Evolutionary conservation across 2,888 invertebrate species (phyloP).

Genomic region (Serrognathus titanus): DNA sequence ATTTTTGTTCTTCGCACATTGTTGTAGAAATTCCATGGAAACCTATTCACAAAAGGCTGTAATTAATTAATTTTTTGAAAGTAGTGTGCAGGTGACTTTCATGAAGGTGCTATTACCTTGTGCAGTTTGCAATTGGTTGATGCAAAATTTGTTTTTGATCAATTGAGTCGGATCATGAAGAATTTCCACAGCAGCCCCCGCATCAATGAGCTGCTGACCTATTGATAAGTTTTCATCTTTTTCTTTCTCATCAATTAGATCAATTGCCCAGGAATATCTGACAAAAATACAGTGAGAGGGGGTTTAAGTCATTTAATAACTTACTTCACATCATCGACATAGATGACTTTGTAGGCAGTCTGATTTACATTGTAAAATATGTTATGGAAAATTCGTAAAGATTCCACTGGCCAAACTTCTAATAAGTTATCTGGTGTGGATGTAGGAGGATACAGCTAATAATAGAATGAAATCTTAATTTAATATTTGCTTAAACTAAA

Average conservation of each 20-base stretch:
- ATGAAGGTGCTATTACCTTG: constrained; percentile 7
- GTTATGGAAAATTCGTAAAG: constrained; percentile 2
- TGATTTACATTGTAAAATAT: neutral
- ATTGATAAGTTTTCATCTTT: neutral
- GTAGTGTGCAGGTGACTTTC: neutral
- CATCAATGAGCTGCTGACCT: constrained; percentile 4
- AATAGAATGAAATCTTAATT: neutral
- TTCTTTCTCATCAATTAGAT: neutral
- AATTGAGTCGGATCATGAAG: neutral
- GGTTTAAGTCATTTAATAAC: neutral
- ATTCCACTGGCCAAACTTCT: constrained; percentile 6
- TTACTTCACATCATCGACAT: constrained; percentile 8
- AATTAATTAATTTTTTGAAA: neutral
- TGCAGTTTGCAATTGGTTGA: constrained; percentile 9
- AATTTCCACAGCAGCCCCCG: constrained; percentile 10
- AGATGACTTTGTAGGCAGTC: constrained; percentile 3
- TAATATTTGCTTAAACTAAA: neutral
- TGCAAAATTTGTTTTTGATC: constrained; percentile 2
- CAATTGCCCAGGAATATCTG: constrained; percentile 8
- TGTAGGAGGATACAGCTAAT: constrained; percentile 9
- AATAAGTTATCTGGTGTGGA: constrained; percentile 5
- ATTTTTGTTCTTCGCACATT: constrained; percentile 9
- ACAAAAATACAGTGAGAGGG: neutral
- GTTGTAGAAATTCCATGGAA: constrained; percentile 4
- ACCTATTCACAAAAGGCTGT: constrained; percentile 1